These are phyloP conservation scores for Paramacrobiotus metropolitanus DNA, from an alignment of 1,140 invertebrate species.

Conservation along the genomic window DNA sequence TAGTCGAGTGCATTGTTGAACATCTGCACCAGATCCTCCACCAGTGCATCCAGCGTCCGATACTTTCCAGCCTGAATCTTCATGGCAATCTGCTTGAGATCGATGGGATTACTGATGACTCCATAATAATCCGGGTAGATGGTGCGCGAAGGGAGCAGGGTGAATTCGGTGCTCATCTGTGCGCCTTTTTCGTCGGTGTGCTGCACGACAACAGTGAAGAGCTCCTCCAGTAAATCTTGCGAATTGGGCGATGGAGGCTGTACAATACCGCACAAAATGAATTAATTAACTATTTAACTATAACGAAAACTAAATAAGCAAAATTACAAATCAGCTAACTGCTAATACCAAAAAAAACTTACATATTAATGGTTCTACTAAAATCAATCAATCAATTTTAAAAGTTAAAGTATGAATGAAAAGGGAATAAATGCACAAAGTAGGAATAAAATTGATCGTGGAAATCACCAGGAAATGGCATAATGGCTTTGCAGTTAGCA, in stretches of 20 bases:
- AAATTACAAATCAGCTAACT: neutral
- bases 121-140: conserved; percentile 93
- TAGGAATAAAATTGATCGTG: too few species aligned
- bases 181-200: conserved; percentile 50
- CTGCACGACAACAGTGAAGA: conserved; percentile 54
- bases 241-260: neutral
- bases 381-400: neutral
- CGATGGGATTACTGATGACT: conserved; percentile 80
- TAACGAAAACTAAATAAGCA: neutral
- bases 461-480: too few species aligned
- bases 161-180: conserved; percentile 54
- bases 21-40: conserved; percentile 70
- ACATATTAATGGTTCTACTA: neutral
- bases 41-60: conserved; percentile 51
- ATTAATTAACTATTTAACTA: neutral
- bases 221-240: conserved; percentile 31
- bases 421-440: neutral
- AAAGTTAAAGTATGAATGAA: neutral
- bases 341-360: neutral
- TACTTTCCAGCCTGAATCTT: conserved; percentile 42
- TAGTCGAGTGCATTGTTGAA: conserved; percentile 82
- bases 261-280: neutral
- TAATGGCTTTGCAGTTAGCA: too few species aligned
- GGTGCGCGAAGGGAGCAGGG: conserved; percentile 58
- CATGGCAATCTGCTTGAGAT: conserved; percentile 69